Conservation (phyloP, 1,140 invertebrate genomes). For the Tetragonula clypearis region DNA sequence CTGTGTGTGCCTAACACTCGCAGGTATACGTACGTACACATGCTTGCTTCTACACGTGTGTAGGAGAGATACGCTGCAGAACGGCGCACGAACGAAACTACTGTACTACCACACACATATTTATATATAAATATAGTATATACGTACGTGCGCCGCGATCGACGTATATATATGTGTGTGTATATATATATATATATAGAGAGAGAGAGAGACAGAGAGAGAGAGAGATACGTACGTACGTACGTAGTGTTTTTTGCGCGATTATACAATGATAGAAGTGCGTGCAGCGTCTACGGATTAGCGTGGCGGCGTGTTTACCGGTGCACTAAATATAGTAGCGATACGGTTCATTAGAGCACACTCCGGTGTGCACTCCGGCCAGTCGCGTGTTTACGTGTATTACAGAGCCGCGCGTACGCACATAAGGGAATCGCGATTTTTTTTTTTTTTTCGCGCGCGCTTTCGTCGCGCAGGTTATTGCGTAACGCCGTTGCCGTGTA, state of each 20-base stretch:
- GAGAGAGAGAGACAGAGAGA: too few relatives aligned
- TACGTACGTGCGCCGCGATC: too few relatives aligned
- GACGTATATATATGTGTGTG: too few relatives aligned
- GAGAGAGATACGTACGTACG: too few relatives aligned
- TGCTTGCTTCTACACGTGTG: neutral
- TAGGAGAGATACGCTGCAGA: neutral
- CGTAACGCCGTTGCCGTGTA: conserved; percentile 21
- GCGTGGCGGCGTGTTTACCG: conserved; percentile 12
- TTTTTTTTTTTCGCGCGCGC: conserved; percentile 28
- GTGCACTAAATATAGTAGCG: conserved; percentile 35
- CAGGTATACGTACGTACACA: neutral
- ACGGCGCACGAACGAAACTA: neutral
- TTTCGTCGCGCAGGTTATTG: conserved; percentile 34
- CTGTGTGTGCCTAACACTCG: too few relatives aligned
- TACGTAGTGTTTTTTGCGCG: neutral
- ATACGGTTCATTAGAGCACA: conserved; percentile 36
- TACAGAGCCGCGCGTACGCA: neutral
- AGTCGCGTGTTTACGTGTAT: neutral
- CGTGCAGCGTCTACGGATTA: conserved; percentile 2
- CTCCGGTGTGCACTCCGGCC: conserved; percentile 2
- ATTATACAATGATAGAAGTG: conserved; percentile 15
- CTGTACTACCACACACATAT: neutral
- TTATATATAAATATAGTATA: too few relatives aligned
- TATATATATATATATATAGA: too few relatives aligned
- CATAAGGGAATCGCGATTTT: neutral